Evolutionary conservation across 1,140 invertebrate genomes (phyloP).

Genomic region (Achatina immaculata): DNA sequence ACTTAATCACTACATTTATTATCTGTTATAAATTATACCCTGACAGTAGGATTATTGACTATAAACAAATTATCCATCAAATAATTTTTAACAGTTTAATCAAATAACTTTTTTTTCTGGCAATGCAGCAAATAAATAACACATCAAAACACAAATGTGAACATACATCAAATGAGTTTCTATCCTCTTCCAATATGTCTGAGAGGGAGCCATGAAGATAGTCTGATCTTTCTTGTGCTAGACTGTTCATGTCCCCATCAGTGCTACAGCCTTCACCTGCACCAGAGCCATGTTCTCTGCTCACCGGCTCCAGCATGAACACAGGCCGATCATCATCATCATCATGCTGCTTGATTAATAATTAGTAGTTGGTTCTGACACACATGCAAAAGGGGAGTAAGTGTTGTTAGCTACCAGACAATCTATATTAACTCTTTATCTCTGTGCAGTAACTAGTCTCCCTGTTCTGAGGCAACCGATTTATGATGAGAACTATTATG

Average conservation of each 20-base stretch:
- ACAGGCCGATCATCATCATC: constrained; percentile 80
- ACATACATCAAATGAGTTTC: constrained; percentile 62
- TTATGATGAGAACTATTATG: no score
- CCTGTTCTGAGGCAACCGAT: no score
- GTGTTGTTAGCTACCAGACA: no score
- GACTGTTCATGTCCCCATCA: constrained; percentile 39
- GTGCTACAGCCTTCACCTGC: constrained; percentile 32
- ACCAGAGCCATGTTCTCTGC: not conserved
- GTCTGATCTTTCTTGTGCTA: constrained; percentile 44
- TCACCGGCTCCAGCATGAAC: constrained; percentile 86
- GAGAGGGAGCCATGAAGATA: constrained; percentile 59
- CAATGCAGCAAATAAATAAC: no score
- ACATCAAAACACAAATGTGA: constrained; percentile 23
- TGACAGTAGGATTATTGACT: no score
- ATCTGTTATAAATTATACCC: no score
- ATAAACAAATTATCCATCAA: no score
- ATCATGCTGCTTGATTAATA: constrained; percentile 49
- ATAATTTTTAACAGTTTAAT: no score
- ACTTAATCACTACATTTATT: no score
- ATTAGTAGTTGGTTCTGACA: constrained; percentile 26
- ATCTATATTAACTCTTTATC: no score
- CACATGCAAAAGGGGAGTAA: constrained; percentile 3
- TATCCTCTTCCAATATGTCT: constrained; percentile 66
- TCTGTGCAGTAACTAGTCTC: no score
- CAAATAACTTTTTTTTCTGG: no score